phyloP scores from a whole-genome alignment of 1,140 invertebrate species.

The Caenorhabditis elegans region WBcel235 BX284602.5:8127001-8127500 shows the following conservation, averaged over 20 bases:
- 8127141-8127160: too few species aligned
- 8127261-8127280: background rate
- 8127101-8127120: background rate
- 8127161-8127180: too few species aligned
- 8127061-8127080: background rate
- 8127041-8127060: background rate
- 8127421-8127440: background rate
- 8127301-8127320: background rate
- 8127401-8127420: background rate
- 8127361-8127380: background rate
- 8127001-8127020: background rate
- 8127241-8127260: background rate
- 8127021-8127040: background rate
- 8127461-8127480: constrained; percentile 27
- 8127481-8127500: background rate
- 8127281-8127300: background rate
- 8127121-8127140: background rate
- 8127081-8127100: too few species aligned
- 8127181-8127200: too few species aligned
- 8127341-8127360: background rate
- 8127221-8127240: background rate
- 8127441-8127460: background rate
- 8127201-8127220: background rate
- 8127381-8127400: constrained; percentile 16
- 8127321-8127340: background rate